Percentiles rank a stretch among this genome's conserved stretches.
Conservation (phyloP, 2,113 vertebrate species). For the Otolemur garnettii region DNA sequence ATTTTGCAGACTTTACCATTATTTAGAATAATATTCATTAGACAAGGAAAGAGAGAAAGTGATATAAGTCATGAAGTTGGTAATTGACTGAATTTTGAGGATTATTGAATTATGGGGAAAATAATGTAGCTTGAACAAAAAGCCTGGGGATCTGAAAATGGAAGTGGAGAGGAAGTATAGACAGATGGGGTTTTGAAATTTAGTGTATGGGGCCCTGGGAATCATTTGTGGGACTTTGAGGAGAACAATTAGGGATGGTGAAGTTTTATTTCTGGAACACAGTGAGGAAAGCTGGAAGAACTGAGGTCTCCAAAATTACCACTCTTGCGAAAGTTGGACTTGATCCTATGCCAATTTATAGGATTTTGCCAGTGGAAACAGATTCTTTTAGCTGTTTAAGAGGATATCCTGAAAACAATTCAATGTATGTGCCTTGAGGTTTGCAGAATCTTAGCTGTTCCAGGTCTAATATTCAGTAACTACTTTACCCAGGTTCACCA, state of each 20-base stretch:
- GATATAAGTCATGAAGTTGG: not conserved
- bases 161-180: not conserved
- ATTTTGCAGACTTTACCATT: not conserved
- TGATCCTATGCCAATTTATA: not conserved
- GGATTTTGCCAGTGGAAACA: not conserved
- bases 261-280: not conserved
- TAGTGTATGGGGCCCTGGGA: rapidly evolving
- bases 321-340: not conserved
- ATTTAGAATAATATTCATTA: not conserved
- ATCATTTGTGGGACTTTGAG: not conserved
- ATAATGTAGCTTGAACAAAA: not conserved
- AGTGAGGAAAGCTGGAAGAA: not conserved
- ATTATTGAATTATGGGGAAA: not conserved
- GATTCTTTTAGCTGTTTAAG: not conserved
- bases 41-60: not conserved
- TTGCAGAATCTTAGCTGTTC: not conserved
- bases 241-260: not conserved
- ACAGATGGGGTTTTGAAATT: not conserved
- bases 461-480: not conserved
- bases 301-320: not conserved
- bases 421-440: not conserved
- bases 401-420: not conserved
- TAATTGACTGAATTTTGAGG: slow-evolving; percentile 3
- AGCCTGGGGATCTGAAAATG: not conserved
- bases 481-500: not conserved